Evolutionary conservation across 2,888 invertebrate genomes (phyloP), one percentile per base, ranked within the genome.

Genomic region (Tetragonisca angustula): DNA sequence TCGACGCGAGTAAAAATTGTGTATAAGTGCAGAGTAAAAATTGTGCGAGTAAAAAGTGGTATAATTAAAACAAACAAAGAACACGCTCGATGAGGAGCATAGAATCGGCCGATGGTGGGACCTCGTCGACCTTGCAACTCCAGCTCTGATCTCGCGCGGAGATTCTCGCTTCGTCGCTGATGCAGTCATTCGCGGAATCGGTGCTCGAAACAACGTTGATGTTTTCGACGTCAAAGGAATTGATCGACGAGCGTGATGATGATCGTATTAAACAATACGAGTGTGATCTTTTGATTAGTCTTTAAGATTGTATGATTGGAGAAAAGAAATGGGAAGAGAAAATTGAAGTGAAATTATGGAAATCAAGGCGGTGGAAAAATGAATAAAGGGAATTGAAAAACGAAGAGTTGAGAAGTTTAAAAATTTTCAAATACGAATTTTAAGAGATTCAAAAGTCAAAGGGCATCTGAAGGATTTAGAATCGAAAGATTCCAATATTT

Each of bases 51-150:
- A n/a, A n/a, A n/a, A n/a, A n/a, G 71, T 54, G 87, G 43, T 82
- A 84, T 91, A 91, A 92, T 92, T 91, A 90, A 92, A 92, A 92
- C 92, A 92, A 92, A 92, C 90, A 92, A 91, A 90, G 88, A 85
- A 69, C 67, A 43, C 43, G 83, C 88, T 90, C 83, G 88, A 27
- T 27, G 27, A 27, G 90, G 87, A 88, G 87, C 86, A 76, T 79
- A 80, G 84, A 84, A 83, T 88, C 81, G 81, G 56, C 56, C 61
- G 59, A 85, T 75, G 81, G 85, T 83, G 89, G 72, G 77, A 49
- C 73, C 82, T 75, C 19, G 89, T 87, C 88, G 91, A 86, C 91
- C 91, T 91, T 89, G 91, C 79, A 73, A 76, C 49, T 43, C 56
- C 69, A 70, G 59, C 62, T 70, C 76, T 67, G 82, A 81, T 77